Base-by-base conservation (phyloP, 2,113 vertebrate species). In the Cephalopterus ornatus region DNA sequence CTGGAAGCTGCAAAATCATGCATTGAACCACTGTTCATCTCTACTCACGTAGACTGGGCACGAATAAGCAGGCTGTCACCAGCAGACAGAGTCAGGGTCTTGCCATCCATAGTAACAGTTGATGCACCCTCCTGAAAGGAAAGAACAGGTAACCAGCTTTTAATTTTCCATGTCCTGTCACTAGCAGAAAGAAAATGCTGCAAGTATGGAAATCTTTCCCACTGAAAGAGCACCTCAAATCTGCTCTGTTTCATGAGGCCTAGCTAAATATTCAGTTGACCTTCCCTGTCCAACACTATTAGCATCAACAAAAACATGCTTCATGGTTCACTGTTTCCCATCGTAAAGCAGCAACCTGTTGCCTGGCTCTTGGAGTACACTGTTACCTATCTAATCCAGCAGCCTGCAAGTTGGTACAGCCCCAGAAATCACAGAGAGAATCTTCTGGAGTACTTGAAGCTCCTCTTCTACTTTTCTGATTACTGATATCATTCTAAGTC, bases 41-140 rank as follows among this genome's bases (percentile, higher is more conserved):
- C 59, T 80, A 98, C 99, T 99, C 80, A 99, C 99, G 28, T 59
- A 46, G 89, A 98, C 49, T 98, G 97, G 42, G 98, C 98, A 8
- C 86, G 98, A 74, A 99, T 96, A 55, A 99, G 98, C 44, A 99
- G 96, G 96, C 99, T 99, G 92, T 99, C 98, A 86, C 98, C 98
- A 9, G 97, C 79, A 50, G 93, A 96, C 9, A 99, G 97, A 44
- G 23, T 89, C 83, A 98, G 94, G 70, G 62, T 66, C 91, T 98
- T 92, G 20, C 94, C 96, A 35, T 97, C 94, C 96, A 98, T 33
- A 1, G 85, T 98, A 79, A 99, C 96, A 41, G 46, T 86, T 0
- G 99, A 99, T 37, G 97, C 97, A 33, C 99, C 99, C 85, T 99
- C 99, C 99, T 99, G 94, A 68, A 94, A 59, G 59, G 87, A 70